Evolutionary conservation across 2,797 vertebrate genomes (phyloP), one percentile per base, ranked within the genome.

Genomic region (Atherinosoma microstoma): DNA sequence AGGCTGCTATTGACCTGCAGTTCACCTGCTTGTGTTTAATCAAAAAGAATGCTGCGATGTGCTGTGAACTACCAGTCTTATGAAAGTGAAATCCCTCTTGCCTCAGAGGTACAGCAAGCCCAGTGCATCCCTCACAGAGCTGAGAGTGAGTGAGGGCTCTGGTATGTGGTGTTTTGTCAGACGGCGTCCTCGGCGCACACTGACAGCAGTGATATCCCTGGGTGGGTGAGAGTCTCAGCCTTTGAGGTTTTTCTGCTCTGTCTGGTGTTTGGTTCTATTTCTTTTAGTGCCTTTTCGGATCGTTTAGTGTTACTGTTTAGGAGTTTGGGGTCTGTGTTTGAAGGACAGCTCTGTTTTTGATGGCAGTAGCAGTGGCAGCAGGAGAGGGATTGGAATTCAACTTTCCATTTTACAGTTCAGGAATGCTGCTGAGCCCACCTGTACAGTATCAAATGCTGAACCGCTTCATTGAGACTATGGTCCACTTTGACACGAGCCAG

Each of bases 11-110:
- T 90, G 88, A 93, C 85, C 88, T 64, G 69, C 70, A 74, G 75
- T 87, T 83, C 67, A 70, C 63, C n/a, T 64, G 76, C 75, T 89
- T 56, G 75, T 91, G 78, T 82, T 89, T 85, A 89, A 88, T 91
- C 85, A 90, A 87, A 92, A 84, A 40, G 82, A 92, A 86, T 75
- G 58, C 64, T 22, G 79, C 29, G 22, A 76, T 6, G 56, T n/a
- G 54, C 59, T 84, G 79, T 76, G 70, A 90, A 77, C 76, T 78
- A 75, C 71, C 75, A 76, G 75, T 78, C 78, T 83, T 76, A 81
- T 90, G 75, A 78, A 84, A 91, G 72, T 57, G 78, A 86, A 87
- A 86, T 82, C 82, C 73, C 61, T 70, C 63, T 72, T 7, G 40
- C 73, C 73, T 77, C 83, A 30, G 82, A 84, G 79, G 73, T 60